Percentiles rank a stretch among this genome's conserved stretches.
Evolutionary conservation across 2,888 invertebrate species (phyloP).

Genomic region (Aporophyla nigra): DNA sequence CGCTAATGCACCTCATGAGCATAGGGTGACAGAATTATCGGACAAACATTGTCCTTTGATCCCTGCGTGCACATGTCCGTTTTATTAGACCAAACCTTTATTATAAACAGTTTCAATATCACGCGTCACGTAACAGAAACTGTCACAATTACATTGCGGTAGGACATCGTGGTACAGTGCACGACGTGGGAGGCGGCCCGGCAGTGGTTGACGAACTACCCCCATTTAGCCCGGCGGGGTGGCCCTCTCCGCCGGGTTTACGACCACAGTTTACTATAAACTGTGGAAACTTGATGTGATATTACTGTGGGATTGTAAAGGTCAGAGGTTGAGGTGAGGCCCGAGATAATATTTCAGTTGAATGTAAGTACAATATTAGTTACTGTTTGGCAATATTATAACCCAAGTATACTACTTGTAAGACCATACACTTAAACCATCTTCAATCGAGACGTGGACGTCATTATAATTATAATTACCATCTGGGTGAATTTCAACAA

Average conservation of each 20-base stretch:
- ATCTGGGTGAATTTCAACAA: no score
- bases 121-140: neutral
- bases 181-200: neutral
- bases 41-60: neutral
- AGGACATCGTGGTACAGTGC: neutral
- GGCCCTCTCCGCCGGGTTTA: neutral
- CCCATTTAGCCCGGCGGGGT: neutral
- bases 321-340: neutral
- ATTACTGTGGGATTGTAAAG: neutral
- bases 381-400: neutral
- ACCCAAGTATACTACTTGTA: neutral
- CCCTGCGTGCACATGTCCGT: neutral
- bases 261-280: slow-evolving; percentile 16
- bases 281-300: slow-evolving; percentile 12
- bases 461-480: neutral
- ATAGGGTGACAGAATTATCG: neutral
- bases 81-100: neutral
- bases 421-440: no score
- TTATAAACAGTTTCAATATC: neutral
- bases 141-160: neutral
- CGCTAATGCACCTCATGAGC: neutral
- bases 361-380: neutral
- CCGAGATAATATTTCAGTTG: neutral
- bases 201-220: neutral
- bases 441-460: neutral